Percentiles rank a stretch among this genome's conserved stretches.
phyloP scores from a whole-genome alignment of 1,140 invertebrate genomes.

The Drosophila suzukii region DNA sequence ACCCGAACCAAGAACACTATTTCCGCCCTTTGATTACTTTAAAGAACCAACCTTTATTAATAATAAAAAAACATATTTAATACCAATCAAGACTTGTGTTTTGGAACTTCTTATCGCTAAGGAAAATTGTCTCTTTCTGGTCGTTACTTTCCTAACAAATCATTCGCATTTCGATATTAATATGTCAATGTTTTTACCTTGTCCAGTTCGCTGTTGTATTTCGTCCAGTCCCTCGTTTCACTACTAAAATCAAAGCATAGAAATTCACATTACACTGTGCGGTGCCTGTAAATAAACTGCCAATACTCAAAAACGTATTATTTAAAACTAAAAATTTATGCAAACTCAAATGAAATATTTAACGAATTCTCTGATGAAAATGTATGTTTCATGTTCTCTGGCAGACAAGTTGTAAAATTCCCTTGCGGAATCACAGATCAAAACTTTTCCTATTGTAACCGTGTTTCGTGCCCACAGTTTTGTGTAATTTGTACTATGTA shows the following conservation, averaged over 20 bases:
- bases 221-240: slow-evolving; percentile 51
- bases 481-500: slow-evolving; percentile 72
- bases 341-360: slow-evolving; percentile 78
- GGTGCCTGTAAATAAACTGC: slow-evolving; percentile 83
- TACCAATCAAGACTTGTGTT: slow-evolving; percentile 39
- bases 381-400: slow-evolving; percentile 41
- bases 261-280: slow-evolving; percentile 79
- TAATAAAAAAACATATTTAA: slow-evolving; percentile 44
- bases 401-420: slow-evolving; percentile 25
- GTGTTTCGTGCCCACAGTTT: slow-evolving; percentile 71
- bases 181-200: slow-evolving; percentile 50
- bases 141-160: slow-evolving; percentile 33
- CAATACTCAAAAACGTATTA: slow-evolving; percentile 38
- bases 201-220: slow-evolving; percentile 44
- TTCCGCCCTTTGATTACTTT: slow-evolving; percentile 27
- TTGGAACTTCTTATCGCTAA: slow-evolving; percentile 36
- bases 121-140: slow-evolving; percentile 29
- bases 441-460: slow-evolving; percentile 17
- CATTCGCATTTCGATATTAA: slow-evolving; percentile 46
- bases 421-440: slow-evolving; percentile 11
- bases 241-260: slow-evolving; percentile 74
- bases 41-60: slow-evolving; percentile 29
- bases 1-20: slow-evolving; percentile 36
- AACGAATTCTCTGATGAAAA: slow-evolving; percentile 64
- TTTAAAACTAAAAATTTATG: slow-evolving; percentile 50